phyloP scores from a whole-genome alignment of 2,888 invertebrate species.

The Pseudococcus jackbeardsleyi region DNA sequence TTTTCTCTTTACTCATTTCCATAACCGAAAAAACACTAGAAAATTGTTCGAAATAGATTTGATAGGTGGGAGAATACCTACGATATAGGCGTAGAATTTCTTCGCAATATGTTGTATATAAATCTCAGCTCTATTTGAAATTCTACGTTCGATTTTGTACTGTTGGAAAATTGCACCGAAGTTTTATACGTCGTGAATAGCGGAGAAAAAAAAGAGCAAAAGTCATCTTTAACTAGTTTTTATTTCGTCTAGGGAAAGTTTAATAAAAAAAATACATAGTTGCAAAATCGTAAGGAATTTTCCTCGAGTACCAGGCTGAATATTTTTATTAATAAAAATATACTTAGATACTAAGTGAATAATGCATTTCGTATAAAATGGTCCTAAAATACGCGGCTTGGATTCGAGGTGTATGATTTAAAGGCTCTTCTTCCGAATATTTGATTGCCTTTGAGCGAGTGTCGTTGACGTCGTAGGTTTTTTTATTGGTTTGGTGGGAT shows the following conservation, averaged over 20 bases:
- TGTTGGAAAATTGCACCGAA: background rate
- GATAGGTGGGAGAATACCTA: background rate
- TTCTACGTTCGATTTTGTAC: background rate
- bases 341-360: background rate
- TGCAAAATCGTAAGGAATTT: slow-evolving; percentile 1
- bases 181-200: background rate
- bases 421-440: background rate
- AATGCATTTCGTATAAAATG: slow-evolving; percentile 17
- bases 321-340: slow-evolving; percentile 5
- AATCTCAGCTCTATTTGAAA: slow-evolving; percentile 27
- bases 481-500: background rate
- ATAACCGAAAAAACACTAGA: background rate
- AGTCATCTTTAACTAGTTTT: slow-evolving; percentile 44
- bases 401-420: background rate
- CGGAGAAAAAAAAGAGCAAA: background rate
- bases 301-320: slow-evolving; percentile 3
- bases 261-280: background rate
- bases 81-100: slow-evolving; percentile 14
- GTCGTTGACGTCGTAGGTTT: background rate
- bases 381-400: background rate
- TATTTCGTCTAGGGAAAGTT: slow-evolving; percentile 10
- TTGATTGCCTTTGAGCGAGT: background rate
- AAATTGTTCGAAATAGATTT: slow-evolving; percentile 19
- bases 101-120: slow-evolving; percentile 37
- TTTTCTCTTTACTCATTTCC: background rate